Conservation (phyloP, 1,140 invertebrate genomes). For the Lasioglossum baleicum region DNA sequence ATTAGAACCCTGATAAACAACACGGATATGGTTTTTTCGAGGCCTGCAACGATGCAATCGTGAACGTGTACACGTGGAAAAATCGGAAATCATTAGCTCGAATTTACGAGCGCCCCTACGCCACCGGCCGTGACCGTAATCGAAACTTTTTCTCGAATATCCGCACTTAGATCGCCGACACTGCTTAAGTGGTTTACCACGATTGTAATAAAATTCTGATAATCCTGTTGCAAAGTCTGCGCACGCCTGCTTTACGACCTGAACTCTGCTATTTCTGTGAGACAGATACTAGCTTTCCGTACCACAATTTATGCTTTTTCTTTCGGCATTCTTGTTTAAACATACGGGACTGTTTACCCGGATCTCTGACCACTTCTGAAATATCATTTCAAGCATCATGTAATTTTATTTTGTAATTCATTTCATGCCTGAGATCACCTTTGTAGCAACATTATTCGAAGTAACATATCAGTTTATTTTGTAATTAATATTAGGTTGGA, state of each 20-base stretch:
- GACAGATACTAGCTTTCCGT: no score
- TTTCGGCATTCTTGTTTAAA: no score
- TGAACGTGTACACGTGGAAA: not conserved
- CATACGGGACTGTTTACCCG: no score
- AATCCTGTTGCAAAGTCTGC: not conserved
- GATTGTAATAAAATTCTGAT: conserved; percentile 9
- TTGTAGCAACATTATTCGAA: no score
- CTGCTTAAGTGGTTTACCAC: not conserved
- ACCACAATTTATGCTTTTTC: no score
- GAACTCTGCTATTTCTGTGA: not conserved
- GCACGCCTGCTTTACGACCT: not conserved
- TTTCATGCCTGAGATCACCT: no score
- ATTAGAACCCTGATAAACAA: conserved; percentile 22
- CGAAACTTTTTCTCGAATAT: not conserved
- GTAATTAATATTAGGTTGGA: no score
- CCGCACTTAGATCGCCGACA: not conserved
- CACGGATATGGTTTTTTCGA: not conserved
- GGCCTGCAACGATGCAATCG: not conserved
- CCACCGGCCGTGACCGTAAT: not conserved
- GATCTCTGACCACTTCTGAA: no score
- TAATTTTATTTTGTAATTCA: no score
- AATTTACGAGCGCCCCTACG: not conserved
- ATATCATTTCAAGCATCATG: no score
- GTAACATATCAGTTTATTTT: no score
- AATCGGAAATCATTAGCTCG: not conserved